Percentiles rank a stretch among this genome's conserved stretches.
Conservation (phyloP, 1,140 invertebrate genomes). For the Octopus bimaculoides region DNA sequence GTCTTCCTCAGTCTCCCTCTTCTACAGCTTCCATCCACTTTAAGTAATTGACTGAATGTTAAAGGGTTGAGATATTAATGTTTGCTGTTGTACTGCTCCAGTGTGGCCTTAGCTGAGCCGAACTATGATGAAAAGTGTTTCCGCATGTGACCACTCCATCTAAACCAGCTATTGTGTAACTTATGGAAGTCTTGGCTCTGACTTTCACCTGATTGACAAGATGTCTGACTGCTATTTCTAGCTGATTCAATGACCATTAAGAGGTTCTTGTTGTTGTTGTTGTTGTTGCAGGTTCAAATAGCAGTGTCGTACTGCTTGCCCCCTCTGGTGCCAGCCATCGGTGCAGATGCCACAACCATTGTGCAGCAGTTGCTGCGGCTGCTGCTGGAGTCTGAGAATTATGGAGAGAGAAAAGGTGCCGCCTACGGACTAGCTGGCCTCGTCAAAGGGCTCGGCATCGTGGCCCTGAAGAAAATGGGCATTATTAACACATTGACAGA, state of each 20-base stretch:
- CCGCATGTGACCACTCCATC: background rate
- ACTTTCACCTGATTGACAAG: no score
- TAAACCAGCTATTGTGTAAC: background rate
- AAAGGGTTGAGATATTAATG: no score
- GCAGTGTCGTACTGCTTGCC: slow-evolving; percentile 96
- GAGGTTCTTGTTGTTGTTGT: no score
- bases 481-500: slow-evolving; percentile 92
- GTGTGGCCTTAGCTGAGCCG: no score
- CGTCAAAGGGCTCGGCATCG: slow-evolving; percentile 94
- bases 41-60: no score
- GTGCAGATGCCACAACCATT: slow-evolving; percentile 82
- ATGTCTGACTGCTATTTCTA: no score
- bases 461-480: slow-evolving; percentile 91
- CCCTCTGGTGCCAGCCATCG: slow-evolving; percentile 86
- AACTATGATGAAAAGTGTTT: no score
- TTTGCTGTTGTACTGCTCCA: no score
- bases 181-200: background rate
- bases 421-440: slow-evolving; percentile 60
- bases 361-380: slow-evolving; percentile 83
- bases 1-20: no score
- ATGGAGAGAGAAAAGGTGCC: slow-evolving; percentile 83
- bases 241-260: no score
- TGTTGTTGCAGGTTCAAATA: slow-evolving; percentile 80
- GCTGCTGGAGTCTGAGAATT: slow-evolving; percentile 89
- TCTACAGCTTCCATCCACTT: no score